A percentile compares a stretch with the other conserved stretches of the same genome.
phyloP scores from a whole-genome alignment of 2,888 invertebrate genomes.

The Furcula furcula region DNA sequence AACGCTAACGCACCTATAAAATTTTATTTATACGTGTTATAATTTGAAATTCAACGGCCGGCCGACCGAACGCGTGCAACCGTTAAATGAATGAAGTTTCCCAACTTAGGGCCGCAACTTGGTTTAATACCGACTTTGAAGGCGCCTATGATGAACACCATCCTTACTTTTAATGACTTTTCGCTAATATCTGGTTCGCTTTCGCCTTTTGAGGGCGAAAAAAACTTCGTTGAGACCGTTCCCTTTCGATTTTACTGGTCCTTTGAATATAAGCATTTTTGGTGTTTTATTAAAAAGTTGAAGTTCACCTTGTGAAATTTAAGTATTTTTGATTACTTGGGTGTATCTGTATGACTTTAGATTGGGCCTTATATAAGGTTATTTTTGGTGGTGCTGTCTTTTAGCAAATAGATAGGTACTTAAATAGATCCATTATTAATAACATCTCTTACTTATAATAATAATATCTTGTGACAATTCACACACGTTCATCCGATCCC shows the following conservation, averaged over 20 bases:
- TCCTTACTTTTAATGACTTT: slow-evolving; percentile 81
- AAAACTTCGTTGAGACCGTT: slow-evolving; percentile 38
- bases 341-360: too few relatives aligned
- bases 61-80: slow-evolving; percentile 58
- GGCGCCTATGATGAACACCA: slow-evolving; percentile 72
- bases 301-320: too few relatives aligned
- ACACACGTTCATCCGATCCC: too few relatives aligned
- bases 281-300: background rate
- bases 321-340: too few relatives aligned
- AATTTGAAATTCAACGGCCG: slow-evolving; percentile 66
- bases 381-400: too few relatives aligned
- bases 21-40: slow-evolving; percentile 38
- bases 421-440: too few relatives aligned
- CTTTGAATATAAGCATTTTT: slow-evolving; percentile 5
- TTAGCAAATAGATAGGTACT: too few relatives aligned
- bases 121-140: slow-evolving; percentile 75
- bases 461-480: too few relatives aligned
- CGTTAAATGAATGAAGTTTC: slow-evolving; percentile 82
- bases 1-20: slow-evolving; percentile 9
- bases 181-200: slow-evolving; percentile 74
- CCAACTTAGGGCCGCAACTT: slow-evolving; percentile 69
- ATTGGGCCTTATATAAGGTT: too few relatives aligned
- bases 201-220: slow-evolving; percentile 47
- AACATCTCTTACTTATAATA: too few relatives aligned
- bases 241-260: slow-evolving; percentile 25